phyloP scores from a whole-genome alignment of 2,888 invertebrate species.

The Didymodactylos carnosus region DNA sequence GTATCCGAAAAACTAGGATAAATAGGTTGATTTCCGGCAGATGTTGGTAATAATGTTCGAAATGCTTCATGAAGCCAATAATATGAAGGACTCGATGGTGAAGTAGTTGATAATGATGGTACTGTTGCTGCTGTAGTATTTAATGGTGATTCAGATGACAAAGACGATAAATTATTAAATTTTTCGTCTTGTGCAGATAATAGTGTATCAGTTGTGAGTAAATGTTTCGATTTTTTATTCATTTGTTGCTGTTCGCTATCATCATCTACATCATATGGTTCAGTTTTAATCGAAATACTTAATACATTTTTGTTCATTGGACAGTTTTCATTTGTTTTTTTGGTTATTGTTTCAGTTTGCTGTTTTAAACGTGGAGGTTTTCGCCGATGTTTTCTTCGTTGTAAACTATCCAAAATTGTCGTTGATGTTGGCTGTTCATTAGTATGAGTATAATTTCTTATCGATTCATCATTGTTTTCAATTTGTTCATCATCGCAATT shows the following conservation, averaged over 20 bases:
- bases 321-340: no score
- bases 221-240: background rate
- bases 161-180: background rate
- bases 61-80: background rate
- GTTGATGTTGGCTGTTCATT: background rate
- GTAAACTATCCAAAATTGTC: background rate
- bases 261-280: background rate
- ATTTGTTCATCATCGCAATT: no score
- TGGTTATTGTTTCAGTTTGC: background rate
- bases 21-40: no score
- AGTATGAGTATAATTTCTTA: background rate
- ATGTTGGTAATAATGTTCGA: background rate
- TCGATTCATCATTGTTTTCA: background rate
- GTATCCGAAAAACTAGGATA: no score
- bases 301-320: background rate
- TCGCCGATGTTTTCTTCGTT: background rate
- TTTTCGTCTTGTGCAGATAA: background rate
- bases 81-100: background rate
- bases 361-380: background rate
- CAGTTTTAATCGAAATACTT: background rate
- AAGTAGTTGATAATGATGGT: no score
- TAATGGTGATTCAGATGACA: background rate
- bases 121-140: no score
- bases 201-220: background rate
- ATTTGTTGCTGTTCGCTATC: background rate